phyloP scores from a whole-genome alignment of 2,797 vertebrate species.

The Knipowitschia caucasica region DNA sequence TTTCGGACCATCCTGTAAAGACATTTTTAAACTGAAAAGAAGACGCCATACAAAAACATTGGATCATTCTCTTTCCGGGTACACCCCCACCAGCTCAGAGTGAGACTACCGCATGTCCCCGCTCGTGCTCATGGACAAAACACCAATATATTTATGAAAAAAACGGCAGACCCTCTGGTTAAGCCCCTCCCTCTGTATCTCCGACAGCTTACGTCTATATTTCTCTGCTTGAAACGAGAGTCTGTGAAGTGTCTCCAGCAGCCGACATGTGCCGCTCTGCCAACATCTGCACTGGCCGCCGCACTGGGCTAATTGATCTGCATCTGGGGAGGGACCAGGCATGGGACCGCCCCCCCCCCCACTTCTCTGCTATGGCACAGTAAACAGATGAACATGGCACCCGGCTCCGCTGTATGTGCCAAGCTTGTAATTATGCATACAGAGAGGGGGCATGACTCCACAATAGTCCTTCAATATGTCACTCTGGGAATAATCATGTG shows the following conservation, averaged over 20 bases:
- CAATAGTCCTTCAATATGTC: slow-evolving; percentile 4
- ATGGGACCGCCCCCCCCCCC: neutral
- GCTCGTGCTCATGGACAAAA: too few relatives aligned
- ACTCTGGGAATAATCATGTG: neutral
- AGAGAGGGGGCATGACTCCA: neutral
- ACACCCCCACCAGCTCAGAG: too few relatives aligned
- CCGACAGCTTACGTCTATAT: slow-evolving; percentile 33
- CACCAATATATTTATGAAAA: neutral
- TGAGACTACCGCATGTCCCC: too few relatives aligned
- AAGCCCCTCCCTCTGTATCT: neutral
- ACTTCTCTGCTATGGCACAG: neutral
- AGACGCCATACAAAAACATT: too few relatives aligned
- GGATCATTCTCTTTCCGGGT: too few relatives aligned
- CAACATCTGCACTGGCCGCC: slow-evolving; percentile 49
- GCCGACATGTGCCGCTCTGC: slow-evolving; percentile 38
- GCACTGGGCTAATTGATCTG: slow-evolving; percentile 57
- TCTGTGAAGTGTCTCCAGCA: slow-evolving; percentile 38
- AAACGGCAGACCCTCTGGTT: neutral
- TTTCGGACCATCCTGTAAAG: too few relatives aligned
- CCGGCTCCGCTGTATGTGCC: neutral
- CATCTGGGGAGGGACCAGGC: slow-evolving; percentile 34
- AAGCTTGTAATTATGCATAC: slow-evolving; percentile 6
- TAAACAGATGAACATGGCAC: slow-evolving; percentile 3
- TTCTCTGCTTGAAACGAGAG: slow-evolving; percentile 35
- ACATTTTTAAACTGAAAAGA: too few relatives aligned